Evolutionary conservation across 2,113 vertebrate genomes (phyloP), one percentile per base, ranked within the genome.

Genomic region (Puffinus mauretanicus): DNA sequence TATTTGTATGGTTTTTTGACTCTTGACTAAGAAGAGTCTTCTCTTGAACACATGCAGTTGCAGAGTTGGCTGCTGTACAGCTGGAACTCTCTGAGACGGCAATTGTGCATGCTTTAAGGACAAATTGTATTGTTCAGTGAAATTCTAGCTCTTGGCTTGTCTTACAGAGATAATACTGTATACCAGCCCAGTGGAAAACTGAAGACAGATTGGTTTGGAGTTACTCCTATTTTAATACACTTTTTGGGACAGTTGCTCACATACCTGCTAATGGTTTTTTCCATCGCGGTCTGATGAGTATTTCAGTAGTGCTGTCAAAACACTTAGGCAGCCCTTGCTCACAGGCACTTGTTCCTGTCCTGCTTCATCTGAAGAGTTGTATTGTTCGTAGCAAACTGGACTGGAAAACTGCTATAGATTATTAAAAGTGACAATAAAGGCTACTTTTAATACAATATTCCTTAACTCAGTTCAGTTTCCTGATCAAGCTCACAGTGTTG

Each of bases 261-360:
- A 82, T 96, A 97, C 92, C 87, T 95, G 82, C 87, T 94, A 44
- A 73, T 93, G 60, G 0, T 10, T 89, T 93, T 96, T 97, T 96
- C 96, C 96, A 76, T 69, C 40, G 17, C 20, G 58, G 61, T 29
- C 70, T 96, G 82, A 96, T 95, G 94, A 96, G 49, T 94, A 85
- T 95, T 97, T 91, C 96, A 96, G 91, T 83, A 44, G 62, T 49
- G 82, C 94, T 95, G 93, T 96, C 82, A 66, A 85, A 97, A 90
- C 15, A 10, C 58, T 97, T 96, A 91, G 82, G 46, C 62, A 62
- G 38, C 38, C 38, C 30, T 51, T 78, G 81, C 82, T 88, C 70
- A 40, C 44, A 91, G 78, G 65, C 83, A 90, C 84, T 94, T 94
- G 34, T 76, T 89, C 44, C 73, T 79, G 38, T 67, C 69, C 70